These are phyloP conservation scores for Euzetes globulus DNA, from an alignment of 2,888 invertebrate genomes.

Conservation along the genomic window DNA sequence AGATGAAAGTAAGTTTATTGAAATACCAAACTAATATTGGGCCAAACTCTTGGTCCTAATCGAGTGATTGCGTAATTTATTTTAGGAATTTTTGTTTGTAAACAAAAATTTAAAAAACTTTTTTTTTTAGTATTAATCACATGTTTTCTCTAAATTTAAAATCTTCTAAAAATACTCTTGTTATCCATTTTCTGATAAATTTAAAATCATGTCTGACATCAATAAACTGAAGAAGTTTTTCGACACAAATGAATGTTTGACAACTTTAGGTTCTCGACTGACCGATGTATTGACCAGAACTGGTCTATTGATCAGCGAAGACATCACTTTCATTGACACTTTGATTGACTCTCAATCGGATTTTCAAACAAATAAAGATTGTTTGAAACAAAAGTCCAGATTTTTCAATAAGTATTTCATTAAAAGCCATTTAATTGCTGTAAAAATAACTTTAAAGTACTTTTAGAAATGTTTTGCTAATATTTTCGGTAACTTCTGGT, in stretches of 20 bases:
- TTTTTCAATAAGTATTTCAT: neutral
- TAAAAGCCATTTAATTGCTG: neutral
- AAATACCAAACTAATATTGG: too few relatives aligned
- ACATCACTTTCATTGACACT: conserved; percentile 1
- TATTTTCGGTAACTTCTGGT: neutral
- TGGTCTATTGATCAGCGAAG: neutral
- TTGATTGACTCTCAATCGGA: neutral
- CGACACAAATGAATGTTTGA: neutral
- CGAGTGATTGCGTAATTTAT: neutral
- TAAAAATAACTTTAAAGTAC: neutral
- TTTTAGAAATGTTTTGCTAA: neutral
- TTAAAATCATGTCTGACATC: too few relatives aligned
- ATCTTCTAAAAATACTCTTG: neutral
- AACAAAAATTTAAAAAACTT: neutral
- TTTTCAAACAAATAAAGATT: neutral
- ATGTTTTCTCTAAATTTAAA: neutral
- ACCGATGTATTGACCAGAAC: neutral
- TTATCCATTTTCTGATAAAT: too few relatives aligned
- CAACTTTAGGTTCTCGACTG: neutral
- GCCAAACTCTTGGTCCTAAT: neutral
- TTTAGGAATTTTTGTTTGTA: neutral
- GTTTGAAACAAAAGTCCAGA: neutral
- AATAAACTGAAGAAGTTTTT: neutral
- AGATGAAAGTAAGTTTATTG: too few relatives aligned
- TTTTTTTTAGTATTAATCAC: neutral